Conservation (phyloP, 2,113 vertebrate genomes). For the Puffinus mauretanicus region DNA sequence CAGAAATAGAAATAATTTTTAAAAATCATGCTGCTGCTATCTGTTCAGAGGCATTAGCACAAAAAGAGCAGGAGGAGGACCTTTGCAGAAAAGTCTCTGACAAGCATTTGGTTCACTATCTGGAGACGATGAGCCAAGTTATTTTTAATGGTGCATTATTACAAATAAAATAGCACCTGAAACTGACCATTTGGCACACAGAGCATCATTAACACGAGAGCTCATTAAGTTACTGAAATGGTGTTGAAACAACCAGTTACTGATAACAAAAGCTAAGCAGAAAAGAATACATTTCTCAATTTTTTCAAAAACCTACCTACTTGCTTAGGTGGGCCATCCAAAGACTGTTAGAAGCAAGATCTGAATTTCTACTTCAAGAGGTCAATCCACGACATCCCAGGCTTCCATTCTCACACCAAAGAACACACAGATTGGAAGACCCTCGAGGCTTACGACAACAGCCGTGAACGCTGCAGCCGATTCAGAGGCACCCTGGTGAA, state of each 20-base stretch:
- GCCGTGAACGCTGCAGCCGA: rapidly evolving
- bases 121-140: not conserved
- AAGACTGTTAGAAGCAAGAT: not conserved
- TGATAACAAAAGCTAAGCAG: not conserved
- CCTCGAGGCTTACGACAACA: not conserved
- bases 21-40: not conserved
- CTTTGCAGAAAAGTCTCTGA: not conserved
- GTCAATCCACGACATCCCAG: not conserved
- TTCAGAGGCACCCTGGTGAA: not conserved
- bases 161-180: not conserved
- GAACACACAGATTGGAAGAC: not conserved
- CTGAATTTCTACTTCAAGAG: not conserved
- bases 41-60: not conserved
- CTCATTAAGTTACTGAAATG: not conserved
- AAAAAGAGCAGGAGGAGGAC: not conserved
- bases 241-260: not conserved
- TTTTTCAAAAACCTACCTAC: not conserved
- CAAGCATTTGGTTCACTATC: not conserved
- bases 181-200: not conserved
- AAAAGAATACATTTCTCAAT: not conserved
- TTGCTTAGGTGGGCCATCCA: not conserved
- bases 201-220: not conserved
- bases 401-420: not conserved
- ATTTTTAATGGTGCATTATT: not conserved
- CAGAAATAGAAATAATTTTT: not conserved